Base-by-base conservation (phyloP, 2,888 invertebrate genomes). In the Apotomis capreana region DNA sequence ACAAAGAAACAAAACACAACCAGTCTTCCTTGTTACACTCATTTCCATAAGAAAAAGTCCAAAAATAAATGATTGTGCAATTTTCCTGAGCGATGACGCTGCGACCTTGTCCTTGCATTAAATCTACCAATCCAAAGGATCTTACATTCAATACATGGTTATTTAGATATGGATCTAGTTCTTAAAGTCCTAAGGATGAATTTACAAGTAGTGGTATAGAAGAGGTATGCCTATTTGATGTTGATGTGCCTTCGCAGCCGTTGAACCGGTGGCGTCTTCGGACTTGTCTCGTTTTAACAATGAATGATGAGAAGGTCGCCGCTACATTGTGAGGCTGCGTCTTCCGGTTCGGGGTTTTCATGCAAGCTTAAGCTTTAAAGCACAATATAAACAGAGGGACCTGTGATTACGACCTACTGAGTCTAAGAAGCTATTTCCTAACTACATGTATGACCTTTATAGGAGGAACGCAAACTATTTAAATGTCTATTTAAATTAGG, bases 61-160 rank as follows among this genome's bases (percentile, higher is more conserved):
- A 5, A 65, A 46, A 55, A 57, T 65, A 65, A 55, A 65, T 55
- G 55, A 12, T 65, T 65, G 68, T 68, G 68, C 68, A 68, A 68
- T 44, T 55, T 60, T 46, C 52, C 68, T 52, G 26, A 12, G 57
- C 49, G 15, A 52, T 26, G 68, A 55, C 60, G 54, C 36, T 10
- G 10, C 5, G 52, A n/a, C 59, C 60, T 68, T 61, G 68, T 46
- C 68, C 68, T 55, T 61, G 58, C 12, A 49, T 49, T 49, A 12
- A 49, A 49, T 10, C 9, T 12, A 0, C 49, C 10, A 10, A 3
- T 10, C 49, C 3, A 49, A 49, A 49, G 9, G 9, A 8, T 9
- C 10, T 49, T 10, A 10, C 3, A 10, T 49, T 3, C 0, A 3
- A 9, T 49, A 49, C 9, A 49, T 10, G 9, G 12, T 5, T 57